A percentile compares a stretch with the other conserved stretches of the same genome.
Evolutionary conservation across 2,797 vertebrate species (phyloP).

Genomic region (Darevskia mixta): DNA sequence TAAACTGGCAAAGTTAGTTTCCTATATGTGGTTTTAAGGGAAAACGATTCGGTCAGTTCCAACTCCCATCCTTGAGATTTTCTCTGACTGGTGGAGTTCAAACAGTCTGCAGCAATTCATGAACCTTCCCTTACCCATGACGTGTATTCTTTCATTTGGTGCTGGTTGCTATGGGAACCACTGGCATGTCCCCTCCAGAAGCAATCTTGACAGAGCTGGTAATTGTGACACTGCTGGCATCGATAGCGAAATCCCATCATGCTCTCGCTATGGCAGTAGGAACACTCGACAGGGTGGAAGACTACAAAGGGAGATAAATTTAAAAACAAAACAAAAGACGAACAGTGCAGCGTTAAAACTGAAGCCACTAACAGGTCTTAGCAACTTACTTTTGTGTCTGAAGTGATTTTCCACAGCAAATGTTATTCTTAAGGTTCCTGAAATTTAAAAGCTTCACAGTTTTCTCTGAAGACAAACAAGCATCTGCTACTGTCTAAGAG

Average conservation of each 20-base stretch:
- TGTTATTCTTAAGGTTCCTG: accelerated
- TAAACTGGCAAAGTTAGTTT: constrained; percentile 17
- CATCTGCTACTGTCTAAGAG: not conserved
- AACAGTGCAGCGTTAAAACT: not conserved
- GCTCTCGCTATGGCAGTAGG: constrained; percentile 98
- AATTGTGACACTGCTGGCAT: constrained; percentile 99
- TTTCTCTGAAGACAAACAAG: not conserved
- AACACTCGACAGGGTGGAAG: constrained; percentile 99
- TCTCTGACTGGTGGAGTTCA: constrained; percentile 49
- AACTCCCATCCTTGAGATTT: constrained; percentile 24
- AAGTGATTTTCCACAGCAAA: accelerated
- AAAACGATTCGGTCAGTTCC: constrained; percentile 17
- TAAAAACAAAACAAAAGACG: constrained; percentile 34
- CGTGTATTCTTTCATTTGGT: constrained; percentile 99
- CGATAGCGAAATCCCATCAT: constrained; percentile 99
- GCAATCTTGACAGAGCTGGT: constrained; percentile 99
- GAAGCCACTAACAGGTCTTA: not conserved
- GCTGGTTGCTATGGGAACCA: constrained; percentile 99
- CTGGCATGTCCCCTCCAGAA: constrained; percentile 99
- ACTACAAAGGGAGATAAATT: constrained; percentile 79
- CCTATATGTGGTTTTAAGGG: not conserved
- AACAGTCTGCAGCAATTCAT: constrained; percentile 31
- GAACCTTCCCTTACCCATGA: constrained; percentile 91
- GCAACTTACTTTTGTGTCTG: not conserved
- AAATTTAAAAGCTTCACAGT: not conserved